Evolutionary conservation across 1,140 invertebrate species (phyloP).

Genomic region (Neomicropteryx cornuta): DNA sequence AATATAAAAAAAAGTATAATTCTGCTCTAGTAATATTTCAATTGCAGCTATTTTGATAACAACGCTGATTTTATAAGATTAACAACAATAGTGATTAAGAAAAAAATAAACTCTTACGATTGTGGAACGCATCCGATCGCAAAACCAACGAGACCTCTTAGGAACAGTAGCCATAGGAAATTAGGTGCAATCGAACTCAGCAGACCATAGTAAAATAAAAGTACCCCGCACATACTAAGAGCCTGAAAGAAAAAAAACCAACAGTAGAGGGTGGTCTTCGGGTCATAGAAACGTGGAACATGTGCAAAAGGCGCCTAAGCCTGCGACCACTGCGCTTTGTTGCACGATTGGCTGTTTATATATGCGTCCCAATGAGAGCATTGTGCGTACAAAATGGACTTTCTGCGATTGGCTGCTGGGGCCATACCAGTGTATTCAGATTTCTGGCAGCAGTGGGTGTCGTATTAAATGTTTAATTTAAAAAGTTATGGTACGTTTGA

Average conservation of each 20-base stretch:
- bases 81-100: background rate
- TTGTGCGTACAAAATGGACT: too few relatives aligned
- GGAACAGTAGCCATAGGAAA: conserved; percentile 81
- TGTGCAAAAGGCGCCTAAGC: too few relatives aligned
- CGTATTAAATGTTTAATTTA: too few relatives aligned
- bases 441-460: too few relatives aligned
- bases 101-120: conserved; percentile 61
- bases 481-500: too few relatives aligned
- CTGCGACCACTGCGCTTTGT: too few relatives aligned
- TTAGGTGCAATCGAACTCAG: conserved; percentile 84
- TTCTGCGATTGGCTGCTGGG: too few relatives aligned
- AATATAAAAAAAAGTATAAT: conserved; percentile 4
- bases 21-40: background rate
- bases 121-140: conserved; percentile 94
- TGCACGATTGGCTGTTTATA: too few relatives aligned
- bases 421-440: too few relatives aligned
- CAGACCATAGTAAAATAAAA: conserved; percentile 86
- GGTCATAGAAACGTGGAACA: too few relatives aligned
- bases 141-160: conserved; percentile 88
- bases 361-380: too few relatives aligned
- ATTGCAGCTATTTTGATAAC: background rate
- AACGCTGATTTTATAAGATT: background rate
- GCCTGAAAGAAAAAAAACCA: conserved; percentile 52
- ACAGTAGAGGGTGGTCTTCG: conserved; percentile 1
- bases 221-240: conserved; percentile 73